Base-by-base conservation (phyloP, 2,888 invertebrate species). In the Sinhomidia bicolor region DNA sequence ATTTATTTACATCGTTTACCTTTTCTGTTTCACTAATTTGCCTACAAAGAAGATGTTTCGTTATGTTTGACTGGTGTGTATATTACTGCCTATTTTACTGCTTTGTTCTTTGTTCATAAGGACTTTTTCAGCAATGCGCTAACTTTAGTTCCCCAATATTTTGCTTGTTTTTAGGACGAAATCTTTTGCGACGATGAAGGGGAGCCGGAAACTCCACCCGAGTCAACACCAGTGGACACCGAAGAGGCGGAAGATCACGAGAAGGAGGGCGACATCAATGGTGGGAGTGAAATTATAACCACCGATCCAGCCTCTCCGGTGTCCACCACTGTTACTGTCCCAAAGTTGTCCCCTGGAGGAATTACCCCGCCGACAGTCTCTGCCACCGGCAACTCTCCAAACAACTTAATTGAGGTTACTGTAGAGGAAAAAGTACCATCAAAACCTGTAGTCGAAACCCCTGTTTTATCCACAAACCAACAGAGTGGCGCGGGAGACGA, bases 111-210 rank as follows among this genome's bases (percentile, higher is more conserved):
- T n/a, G n/a, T n/a, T n/a, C n/a, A n/a, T n/a, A n/a, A n/a, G n/a
- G n/a, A n/a, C n/a, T n/a, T n/a, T n/a, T n/a, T n/a, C n/a, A n/a
- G n/a, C n/a, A n/a, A n/a, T n/a, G n/a, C n/a, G n/a, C n/a, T n/a
- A n/a, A n/a, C n/a, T n/a, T n/a, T n/a, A n/a, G n/a, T n/a, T n/a
- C n/a, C n/a, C n/a, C n/a, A n/a, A n/a, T n/a, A n/a, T 57, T 57
- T 54, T 51, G 86, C 44, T 65, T 29, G 32, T n/a, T 90, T 88
- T 1, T 89, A 93, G 93, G 94, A 96, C 93, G 95, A 96, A 93
- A 95, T 95, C 76, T 95, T 95, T 93, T 94, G 93, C 32, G 92
- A 92, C 71, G 92, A 91, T 23, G 92, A 92, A 29, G 91, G 89
- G 26, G 94, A 94, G 68, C 89, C 92, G 5, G 93, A 93, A 76